Conservation (phyloP, 2,888 invertebrate species). For the Julus scanicus region DNA sequence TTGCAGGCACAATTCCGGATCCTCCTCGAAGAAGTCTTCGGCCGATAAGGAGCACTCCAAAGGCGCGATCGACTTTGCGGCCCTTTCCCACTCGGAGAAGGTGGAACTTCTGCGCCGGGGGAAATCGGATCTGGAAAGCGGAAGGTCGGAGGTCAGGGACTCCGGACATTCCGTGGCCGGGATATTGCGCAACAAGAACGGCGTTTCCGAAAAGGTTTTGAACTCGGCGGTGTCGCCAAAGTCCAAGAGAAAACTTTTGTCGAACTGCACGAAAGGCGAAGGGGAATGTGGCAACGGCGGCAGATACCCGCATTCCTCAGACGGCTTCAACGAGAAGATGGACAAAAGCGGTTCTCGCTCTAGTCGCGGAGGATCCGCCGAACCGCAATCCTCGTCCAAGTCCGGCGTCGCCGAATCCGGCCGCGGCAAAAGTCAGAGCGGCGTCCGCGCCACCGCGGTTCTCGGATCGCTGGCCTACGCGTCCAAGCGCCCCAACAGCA, state of each 20-base stretch:
- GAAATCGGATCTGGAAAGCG: conserved; percentile 57
- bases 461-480: conserved; percentile 59
- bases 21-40: conserved; percentile 60
- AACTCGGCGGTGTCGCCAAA: conserved; percentile 56
- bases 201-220: conserved; percentile 46
- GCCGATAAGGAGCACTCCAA: conserved; percentile 58
- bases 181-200: conserved; percentile 50
- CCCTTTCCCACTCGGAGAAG: neutral
- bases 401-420: neutral
- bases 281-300: neutral
- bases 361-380: conserved; percentile 54
- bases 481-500: conserved; percentile 64
- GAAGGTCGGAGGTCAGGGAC: neutral
- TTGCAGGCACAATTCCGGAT: conserved; percentile 58
- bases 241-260: conserved; percentile 56
- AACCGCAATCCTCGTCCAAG: conserved; percentile 43
- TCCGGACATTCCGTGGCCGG: conserved; percentile 46
- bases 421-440: neutral
- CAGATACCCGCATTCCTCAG: neutral
- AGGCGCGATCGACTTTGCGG: neutral
- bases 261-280: neutral
- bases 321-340: neutral
- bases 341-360: conserved; percentile 55
- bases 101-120: conserved; percentile 56
- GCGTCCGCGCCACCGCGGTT: neutral